Evolutionary conservation across 2,888 invertebrate genomes (phyloP).

Genomic region (Iphiclides podalirius): DNA sequence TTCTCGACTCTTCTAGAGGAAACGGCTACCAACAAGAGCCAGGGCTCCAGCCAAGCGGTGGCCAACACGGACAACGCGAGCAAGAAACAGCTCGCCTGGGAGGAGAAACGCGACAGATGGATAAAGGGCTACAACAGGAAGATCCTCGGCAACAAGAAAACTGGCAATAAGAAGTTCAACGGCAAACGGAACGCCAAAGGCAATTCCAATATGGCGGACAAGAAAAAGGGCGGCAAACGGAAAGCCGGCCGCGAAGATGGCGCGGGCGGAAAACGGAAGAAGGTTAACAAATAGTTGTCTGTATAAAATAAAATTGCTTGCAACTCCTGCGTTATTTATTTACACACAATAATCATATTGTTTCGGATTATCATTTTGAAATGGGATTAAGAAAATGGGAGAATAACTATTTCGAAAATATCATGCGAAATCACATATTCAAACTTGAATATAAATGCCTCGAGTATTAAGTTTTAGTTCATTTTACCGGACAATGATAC

Average conservation of each 20-base stretch:
- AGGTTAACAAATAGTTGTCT: slow-evolving; percentile 45
- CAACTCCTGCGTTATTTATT: no score
- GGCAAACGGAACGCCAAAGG: slow-evolving; percentile 35
- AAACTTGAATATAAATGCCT: no score
- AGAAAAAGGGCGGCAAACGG: slow-evolving; percentile 50
- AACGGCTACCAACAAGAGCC: slow-evolving; percentile 83
- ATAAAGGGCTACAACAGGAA: slow-evolving; percentile 78
- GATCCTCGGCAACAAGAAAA: slow-evolving; percentile 56
- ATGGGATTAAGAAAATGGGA: no score
- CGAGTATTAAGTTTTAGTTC: no score
- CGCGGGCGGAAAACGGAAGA: slow-evolving; percentile 59
- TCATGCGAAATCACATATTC: no score
- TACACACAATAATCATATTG: no score
- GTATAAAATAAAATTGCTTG: slow-evolving; percentile 25
- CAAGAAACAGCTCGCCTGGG: slow-evolving; percentile 90
- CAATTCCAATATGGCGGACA: slow-evolving; percentile 40
- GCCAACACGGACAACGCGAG: slow-evolving; percentile 89
- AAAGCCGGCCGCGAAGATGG: slow-evolving; percentile 43
- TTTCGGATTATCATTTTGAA: no score
- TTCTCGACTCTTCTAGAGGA: slow-evolving; percentile 94
- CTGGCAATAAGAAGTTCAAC: slow-evolving; percentile 34
- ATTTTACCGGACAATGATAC: no score
- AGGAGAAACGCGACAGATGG: slow-evolving; percentile 84
- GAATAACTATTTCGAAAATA: no score
- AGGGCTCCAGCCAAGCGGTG: slow-evolving; percentile 83